phyloP scores from a whole-genome alignment of 2,113 vertebrate genomes.

The Nasalis larvatus region DNA sequence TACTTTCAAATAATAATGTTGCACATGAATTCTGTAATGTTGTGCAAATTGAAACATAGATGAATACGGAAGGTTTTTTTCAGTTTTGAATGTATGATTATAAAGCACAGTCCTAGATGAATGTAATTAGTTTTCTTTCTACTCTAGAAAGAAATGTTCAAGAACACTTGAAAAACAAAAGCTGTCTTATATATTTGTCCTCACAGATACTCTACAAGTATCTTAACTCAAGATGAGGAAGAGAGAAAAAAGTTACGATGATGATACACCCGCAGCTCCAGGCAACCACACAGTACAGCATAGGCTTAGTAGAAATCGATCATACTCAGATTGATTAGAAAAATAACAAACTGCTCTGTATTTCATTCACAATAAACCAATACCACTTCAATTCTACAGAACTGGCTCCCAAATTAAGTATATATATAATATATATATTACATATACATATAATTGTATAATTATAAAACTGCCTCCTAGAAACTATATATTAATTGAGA shows the following conservation, averaged over 20 bases:
- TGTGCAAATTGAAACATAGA: background rate
- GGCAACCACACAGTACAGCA: background rate
- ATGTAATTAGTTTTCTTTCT: background rate
- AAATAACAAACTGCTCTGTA: background rate
- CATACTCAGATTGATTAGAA: background rate
- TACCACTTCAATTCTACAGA: conserved; percentile 53
- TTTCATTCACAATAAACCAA: background rate
- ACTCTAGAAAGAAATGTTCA: too few species aligned
- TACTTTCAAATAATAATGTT: too few species aligned
- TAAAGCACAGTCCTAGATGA: accelerated
- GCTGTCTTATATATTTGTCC: background rate
- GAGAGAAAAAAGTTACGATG: background rate
- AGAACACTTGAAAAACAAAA: background rate
- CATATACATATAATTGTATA: background rate
- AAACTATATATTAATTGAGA: conserved; percentile 2
- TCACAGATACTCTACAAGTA: background rate
- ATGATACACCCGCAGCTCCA: background rate
- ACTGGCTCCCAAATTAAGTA: conserved; percentile 45
- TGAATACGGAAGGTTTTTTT: background rate
- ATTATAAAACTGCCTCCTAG: background rate
- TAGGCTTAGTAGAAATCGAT: background rate
- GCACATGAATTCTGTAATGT: background rate
- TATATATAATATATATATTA: background rate
- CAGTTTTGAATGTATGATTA: background rate
- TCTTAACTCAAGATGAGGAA: background rate